These are phyloP conservation scores for Melanerpes formicivorus DNA, from an alignment of 2,113 vertebrate species.

Conservation along the genomic window DNA sequence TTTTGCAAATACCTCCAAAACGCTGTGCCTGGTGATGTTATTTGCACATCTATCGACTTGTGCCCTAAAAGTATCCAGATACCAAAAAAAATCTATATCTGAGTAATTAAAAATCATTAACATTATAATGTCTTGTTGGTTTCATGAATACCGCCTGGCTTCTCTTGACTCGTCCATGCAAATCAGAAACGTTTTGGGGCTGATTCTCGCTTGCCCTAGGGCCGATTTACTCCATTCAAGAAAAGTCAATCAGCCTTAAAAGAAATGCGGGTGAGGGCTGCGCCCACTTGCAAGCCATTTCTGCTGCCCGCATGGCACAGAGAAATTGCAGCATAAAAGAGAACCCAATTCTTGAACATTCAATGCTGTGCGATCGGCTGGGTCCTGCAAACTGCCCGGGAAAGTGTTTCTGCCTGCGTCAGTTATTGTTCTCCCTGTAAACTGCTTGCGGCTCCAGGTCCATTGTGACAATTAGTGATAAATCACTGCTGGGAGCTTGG, in stretches of 20 bases:
- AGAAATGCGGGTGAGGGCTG: neutral
- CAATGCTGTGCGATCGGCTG: neutral
- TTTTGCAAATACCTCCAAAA: neutral
- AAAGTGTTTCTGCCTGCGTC: neutral
- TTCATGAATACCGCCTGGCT: neutral
- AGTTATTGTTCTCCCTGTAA: slow-evolving; percentile 7
- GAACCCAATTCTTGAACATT: neutral
- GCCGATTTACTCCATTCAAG: neutral
- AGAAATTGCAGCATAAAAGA: neutral
- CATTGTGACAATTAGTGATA: slow-evolving; percentile 39
- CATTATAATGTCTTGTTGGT: slow-evolving; percentile 23
- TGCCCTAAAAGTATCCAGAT: slow-evolving; percentile 55
- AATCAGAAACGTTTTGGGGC: neutral
- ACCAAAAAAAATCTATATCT: slow-evolving; percentile 30
- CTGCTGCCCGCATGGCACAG: rapidly evolving
- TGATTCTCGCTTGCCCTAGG: neutral
- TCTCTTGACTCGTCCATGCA: neutral
- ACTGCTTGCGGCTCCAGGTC: neutral
- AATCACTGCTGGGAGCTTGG: slow-evolving; percentile 58
- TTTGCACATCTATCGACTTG: slow-evolving; percentile 47
- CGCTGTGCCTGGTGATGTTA: neutral
- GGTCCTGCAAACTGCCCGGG: neutral
- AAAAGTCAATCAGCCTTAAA: neutral
- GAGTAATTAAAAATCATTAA: slow-evolving; percentile 71
- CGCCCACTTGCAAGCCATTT: neutral